phyloP scores from a whole-genome alignment of 2,113 vertebrate species.

The Alces alces region DNA sequence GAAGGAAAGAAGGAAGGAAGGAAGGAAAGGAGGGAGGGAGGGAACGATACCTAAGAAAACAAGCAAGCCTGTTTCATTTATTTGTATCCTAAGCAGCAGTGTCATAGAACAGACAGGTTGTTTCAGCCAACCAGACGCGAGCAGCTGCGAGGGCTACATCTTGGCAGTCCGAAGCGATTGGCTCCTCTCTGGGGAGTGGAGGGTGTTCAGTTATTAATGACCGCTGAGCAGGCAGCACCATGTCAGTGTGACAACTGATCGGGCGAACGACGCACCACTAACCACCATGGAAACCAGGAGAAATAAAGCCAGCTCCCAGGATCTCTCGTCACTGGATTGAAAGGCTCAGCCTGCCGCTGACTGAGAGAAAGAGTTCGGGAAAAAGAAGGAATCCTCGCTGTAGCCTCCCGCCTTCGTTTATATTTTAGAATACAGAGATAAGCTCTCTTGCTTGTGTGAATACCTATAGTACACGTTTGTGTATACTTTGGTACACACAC shows the following conservation, averaged over 20 bases:
- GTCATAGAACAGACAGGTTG: slow-evolving; percentile 81
- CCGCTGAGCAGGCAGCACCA: slow-evolving; percentile 88
- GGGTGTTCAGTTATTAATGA: slow-evolving; percentile 88
- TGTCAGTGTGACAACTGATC: slow-evolving; percentile 87
- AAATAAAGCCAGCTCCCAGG: slow-evolving; percentile 74
- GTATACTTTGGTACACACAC: slow-evolving; percentile 5
- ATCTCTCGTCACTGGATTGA: slow-evolving; percentile 78
- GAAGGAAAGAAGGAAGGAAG: background rate
- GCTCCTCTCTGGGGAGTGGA: slow-evolving; percentile 84
- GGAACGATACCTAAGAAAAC: slow-evolving; percentile 74
- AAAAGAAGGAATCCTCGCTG: slow-evolving; percentile 74
- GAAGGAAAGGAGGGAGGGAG: background rate
- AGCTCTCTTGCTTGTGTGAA: slow-evolving; percentile 24
- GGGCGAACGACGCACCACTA: slow-evolving; percentile 84
- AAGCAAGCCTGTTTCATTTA: slow-evolving; percentile 80
- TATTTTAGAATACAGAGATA: slow-evolving; percentile 70
- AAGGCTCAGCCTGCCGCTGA: slow-evolving; percentile 64
- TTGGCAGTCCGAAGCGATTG: slow-evolving; percentile 81
- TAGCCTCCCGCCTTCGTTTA: slow-evolving; percentile 50
- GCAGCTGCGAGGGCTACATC: slow-evolving; percentile 78
- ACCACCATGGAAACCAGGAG: slow-evolving; percentile 85
- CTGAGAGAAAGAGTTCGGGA: slow-evolving; percentile 75
- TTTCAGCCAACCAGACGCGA: slow-evolving; percentile 83
- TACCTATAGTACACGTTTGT: slow-evolving; percentile 4
- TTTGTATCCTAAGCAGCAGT: slow-evolving; percentile 75